These are phyloP conservation scores for Eulemur albifrons DNA, from an alignment of 2,797 vertebrate genomes.

Conservation along the genomic window DNA sequence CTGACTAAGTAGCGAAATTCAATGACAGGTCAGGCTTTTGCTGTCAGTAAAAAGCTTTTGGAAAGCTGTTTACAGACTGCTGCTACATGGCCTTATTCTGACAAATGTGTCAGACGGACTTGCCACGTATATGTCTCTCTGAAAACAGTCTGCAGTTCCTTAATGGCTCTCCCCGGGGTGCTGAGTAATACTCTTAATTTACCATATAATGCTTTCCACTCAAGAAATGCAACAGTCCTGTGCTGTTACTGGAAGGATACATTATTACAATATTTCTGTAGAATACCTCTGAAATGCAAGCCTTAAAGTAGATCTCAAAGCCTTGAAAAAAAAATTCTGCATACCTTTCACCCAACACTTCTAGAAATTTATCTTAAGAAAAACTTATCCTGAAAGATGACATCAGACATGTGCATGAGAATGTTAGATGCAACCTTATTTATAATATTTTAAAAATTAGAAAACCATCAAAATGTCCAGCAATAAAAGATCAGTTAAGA, in stretches of 20 bases:
- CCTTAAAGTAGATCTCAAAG: background rate
- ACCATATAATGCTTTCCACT: background rate
- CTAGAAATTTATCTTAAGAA: conserved; percentile 21
- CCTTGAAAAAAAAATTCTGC: background rate
- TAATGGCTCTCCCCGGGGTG: background rate
- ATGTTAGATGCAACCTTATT: background rate
- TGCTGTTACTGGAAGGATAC: background rate
- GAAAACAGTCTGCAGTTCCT: background rate
- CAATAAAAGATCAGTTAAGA: background rate
- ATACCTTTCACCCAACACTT: background rate
- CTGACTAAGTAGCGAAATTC: background rate
- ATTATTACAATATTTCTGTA: background rate
- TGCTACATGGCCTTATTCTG: background rate
- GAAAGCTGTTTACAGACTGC: background rate
- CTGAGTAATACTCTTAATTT: background rate
- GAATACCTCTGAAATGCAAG: background rate
- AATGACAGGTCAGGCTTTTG: background rate
- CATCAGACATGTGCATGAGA: background rate
- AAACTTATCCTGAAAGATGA: background rate
- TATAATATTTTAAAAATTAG: background rate
- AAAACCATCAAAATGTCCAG: background rate
- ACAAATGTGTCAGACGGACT: background rate
- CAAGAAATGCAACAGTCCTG: background rate
- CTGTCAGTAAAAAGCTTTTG: background rate
- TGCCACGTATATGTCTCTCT: background rate